phyloP scores from a whole-genome alignment of 2,797 vertebrate species.

The Galaxias olidus region DNA sequence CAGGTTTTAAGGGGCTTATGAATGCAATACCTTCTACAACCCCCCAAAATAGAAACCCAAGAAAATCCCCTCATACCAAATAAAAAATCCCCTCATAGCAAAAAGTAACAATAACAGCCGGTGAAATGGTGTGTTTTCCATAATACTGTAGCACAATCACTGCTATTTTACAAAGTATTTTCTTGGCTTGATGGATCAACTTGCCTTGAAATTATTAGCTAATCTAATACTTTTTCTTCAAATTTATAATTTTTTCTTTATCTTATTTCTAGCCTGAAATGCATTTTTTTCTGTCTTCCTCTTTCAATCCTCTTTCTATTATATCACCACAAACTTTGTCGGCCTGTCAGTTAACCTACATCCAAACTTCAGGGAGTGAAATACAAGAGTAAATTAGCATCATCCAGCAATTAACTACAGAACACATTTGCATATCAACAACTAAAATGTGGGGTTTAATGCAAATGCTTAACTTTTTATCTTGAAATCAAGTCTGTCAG shows the following conservation, averaged over 20 bases:
- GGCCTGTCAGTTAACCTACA: too few species aligned
- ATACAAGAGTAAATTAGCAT: too few species aligned
- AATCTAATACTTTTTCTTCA: too few species aligned
- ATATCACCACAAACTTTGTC: too few species aligned
- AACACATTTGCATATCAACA: background rate
- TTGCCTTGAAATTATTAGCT: conserved; percentile 23
- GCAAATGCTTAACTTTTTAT: background rate
- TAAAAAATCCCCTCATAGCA: conserved; percentile 59
- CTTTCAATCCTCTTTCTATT: conserved; percentile 2
- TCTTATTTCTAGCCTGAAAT: conserved; percentile 13
- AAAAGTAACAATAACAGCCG: conserved; percentile 65
- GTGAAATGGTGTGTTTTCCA: conserved; percentile 46
- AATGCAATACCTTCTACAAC: conserved; percentile 62
- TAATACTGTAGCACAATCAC: conserved; percentile 70
- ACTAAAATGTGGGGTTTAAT: background rate
- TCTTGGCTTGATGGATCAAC: conserved; percentile 24
- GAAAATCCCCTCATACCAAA: conserved; percentile 60
- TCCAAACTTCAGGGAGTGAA: too few species aligned
- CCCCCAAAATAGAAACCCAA: conserved; percentile 38
- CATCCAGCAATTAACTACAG: background rate
- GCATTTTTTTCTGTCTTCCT: conserved; percentile 13
- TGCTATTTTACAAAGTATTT: conserved; percentile 51
- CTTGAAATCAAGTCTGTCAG: conserved; percentile 25
- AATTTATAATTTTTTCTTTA: too few species aligned
- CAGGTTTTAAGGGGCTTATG: conserved; percentile 52